These are phyloP conservation scores for Micronycteris hirsuta DNA, from an alignment of 2,113 vertebrate species.

Conservation along the genomic window DNA sequence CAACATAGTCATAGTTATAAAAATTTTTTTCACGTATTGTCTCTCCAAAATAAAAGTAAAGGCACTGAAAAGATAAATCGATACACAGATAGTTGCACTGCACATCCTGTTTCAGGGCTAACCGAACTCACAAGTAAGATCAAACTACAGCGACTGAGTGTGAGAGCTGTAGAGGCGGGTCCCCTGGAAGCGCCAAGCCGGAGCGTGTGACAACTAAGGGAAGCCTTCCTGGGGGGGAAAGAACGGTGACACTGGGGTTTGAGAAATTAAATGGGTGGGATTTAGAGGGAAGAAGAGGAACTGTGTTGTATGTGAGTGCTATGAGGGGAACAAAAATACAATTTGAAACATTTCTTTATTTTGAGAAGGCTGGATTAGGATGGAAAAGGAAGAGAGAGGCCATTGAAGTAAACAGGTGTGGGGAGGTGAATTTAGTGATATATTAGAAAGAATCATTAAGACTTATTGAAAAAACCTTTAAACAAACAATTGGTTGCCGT, in stretches of 20 bases:
- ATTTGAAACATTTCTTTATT: neutral
- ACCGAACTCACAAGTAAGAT: neutral
- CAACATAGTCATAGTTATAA: neutral
- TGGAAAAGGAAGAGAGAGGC: neutral
- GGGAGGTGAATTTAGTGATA: neutral
- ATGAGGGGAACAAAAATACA: neutral
- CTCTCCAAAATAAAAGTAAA: neutral
- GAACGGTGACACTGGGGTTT: neutral
- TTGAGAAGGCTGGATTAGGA: neutral
- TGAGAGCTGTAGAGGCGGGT: neutral
- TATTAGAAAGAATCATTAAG: neutral
- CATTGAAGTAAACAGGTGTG: neutral
- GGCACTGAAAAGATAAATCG: neutral
- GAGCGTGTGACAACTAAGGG: neutral
- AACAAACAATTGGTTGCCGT: slow-evolving; percentile 26
- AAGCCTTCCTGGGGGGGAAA: neutral
- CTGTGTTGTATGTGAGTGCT: neutral
- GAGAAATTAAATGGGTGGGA: neutral
- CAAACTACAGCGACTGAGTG: neutral
- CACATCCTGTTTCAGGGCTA: neutral
- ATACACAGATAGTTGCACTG: neutral
- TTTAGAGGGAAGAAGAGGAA: neutral
- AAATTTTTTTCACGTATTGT: neutral
- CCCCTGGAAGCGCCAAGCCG: neutral
- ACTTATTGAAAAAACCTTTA: neutral